Evolutionary conservation across 2,113 vertebrate species (phyloP).

Genomic region (Ranitomeya variabilis): DNA sequence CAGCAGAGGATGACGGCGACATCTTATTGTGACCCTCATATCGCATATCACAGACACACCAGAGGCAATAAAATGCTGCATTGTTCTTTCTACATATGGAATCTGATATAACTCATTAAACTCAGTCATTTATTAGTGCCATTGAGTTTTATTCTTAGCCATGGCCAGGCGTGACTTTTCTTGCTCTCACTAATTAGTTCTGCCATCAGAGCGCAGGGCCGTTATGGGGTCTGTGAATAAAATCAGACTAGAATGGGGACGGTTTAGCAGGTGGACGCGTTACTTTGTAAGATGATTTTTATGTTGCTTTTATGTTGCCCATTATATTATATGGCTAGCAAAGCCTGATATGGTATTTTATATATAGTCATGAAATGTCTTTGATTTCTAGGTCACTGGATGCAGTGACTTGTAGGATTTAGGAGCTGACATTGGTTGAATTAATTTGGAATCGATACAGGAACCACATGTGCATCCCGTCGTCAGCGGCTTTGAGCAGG

Average conservation of each 20-base stretch:
- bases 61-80: constrained; percentile 10
- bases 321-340: background rate
- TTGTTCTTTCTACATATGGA: constrained; percentile 19
- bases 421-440: too few species aligned
- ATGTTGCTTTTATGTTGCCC: background rate
- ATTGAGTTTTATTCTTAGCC: constrained; percentile 13
- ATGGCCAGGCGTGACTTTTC: background rate
- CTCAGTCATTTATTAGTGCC: constrained; percentile 3
- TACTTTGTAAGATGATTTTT: background rate
- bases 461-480: too few species aligned
- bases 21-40: background rate
- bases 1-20: background rate
- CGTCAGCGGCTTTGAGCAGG: too few species aligned
- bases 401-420: too few species aligned
- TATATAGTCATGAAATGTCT: too few species aligned
- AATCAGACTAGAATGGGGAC: background rate
- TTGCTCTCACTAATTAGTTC: background rate
- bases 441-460: too few species aligned
- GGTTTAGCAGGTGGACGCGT: background rate
- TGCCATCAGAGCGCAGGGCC: background rate
- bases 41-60: background rate
- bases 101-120: constrained; percentile 21
- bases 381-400: too few species aligned
- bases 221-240: background rate
- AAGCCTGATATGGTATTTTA: too few species aligned